These are phyloP conservation scores for Xylota segnis DNA, from an alignment of 2,888 invertebrate species.

Conservation along the genomic window DNA sequence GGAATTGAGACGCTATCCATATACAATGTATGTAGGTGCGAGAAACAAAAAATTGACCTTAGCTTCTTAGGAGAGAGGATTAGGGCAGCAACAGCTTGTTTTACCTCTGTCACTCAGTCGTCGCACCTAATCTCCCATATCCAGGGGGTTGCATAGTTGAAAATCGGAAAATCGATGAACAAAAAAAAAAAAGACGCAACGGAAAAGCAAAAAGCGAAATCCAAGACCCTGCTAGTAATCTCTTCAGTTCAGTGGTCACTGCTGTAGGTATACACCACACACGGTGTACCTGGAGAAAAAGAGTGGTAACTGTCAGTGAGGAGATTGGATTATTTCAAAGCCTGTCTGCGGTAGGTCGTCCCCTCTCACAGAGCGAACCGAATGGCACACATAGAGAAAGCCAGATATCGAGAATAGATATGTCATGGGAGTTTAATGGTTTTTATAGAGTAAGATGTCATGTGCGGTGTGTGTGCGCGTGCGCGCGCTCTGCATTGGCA, in stretches of 20 bases:
- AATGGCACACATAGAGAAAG: constrained; percentile 70
- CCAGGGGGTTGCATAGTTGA: constrained; percentile 65
- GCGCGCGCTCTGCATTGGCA: constrained; percentile 4
- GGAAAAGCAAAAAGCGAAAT: constrained; percentile 11
- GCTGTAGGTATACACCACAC: constrained; percentile 64
- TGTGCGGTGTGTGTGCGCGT: constrained; percentile 30
- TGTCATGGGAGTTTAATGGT: constrained; percentile 74
- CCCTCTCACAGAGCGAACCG: constrained; percentile 50
- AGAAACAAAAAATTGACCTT: constrained; percentile 47
- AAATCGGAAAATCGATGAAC: constrained; percentile 64
- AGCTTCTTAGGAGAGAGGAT: constrained; percentile 60
- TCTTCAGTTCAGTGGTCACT: constrained; percentile 60
- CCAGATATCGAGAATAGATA: constrained; percentile 70
- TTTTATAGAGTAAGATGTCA: constrained; percentile 65
- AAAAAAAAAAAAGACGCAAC: constrained; percentile 31
- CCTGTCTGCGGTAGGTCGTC: constrained; percentile 70
- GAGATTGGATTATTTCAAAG: constrained; percentile 71
- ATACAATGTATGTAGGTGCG: constrained; percentile 65
- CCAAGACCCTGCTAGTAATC: constrained; percentile 19
- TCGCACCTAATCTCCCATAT: constrained; percentile 65
- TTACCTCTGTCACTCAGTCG: constrained; percentile 44
- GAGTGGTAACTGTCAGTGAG: constrained; percentile 73
- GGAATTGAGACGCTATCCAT: constrained; percentile 20
- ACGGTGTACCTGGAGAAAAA: constrained; percentile 61
- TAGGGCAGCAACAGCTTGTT: constrained; percentile 37